A percentile compares a stretch with the other conserved stretches of the same genome.
Evolutionary conservation across 2,797 vertebrate genomes (phyloP).

Genomic region (Coracias cyanogaster): DNA sequence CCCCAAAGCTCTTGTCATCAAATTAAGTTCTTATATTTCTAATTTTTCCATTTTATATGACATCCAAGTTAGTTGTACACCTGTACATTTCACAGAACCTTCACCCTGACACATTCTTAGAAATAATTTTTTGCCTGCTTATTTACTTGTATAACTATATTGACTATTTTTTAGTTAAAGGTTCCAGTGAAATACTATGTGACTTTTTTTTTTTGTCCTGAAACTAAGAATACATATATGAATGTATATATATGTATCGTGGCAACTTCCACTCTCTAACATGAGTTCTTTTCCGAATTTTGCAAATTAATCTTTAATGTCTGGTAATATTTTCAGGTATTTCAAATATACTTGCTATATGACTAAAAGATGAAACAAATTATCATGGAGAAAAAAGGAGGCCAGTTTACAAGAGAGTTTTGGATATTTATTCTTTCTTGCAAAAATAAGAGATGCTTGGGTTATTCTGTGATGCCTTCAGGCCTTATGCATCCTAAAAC

Average conservation of each 20-base stretch:
- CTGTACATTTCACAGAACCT: not conserved
- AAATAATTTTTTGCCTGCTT: not conserved
- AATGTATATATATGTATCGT: accelerated
- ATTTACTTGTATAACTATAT: not conserved
- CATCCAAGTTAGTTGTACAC: not conserved
- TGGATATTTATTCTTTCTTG: not conserved
- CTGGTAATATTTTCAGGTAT: not conserved
- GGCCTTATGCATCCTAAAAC: not conserved
- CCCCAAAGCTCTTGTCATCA: not conserved
- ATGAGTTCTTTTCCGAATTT: not conserved
- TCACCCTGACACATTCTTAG: not conserved
- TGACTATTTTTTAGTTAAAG: not conserved
- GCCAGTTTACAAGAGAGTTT: not conserved
- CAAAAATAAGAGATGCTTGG: not conserved
- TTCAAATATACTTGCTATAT: not conserved
- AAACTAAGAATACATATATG: not conserved
- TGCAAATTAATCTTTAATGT: not conserved
- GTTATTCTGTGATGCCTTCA: not conserved
- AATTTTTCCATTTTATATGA: not conserved
- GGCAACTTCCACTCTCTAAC: not conserved
- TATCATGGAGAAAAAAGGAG: not conserved
- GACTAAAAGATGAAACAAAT: not conserved
- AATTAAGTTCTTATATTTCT: not conserved
- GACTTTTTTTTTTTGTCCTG: not conserved
- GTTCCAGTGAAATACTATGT: not conserved